Evolutionary conservation across 2,113 vertebrate genomes (phyloP).

Genomic region (Nerophis ophidion): DNA sequence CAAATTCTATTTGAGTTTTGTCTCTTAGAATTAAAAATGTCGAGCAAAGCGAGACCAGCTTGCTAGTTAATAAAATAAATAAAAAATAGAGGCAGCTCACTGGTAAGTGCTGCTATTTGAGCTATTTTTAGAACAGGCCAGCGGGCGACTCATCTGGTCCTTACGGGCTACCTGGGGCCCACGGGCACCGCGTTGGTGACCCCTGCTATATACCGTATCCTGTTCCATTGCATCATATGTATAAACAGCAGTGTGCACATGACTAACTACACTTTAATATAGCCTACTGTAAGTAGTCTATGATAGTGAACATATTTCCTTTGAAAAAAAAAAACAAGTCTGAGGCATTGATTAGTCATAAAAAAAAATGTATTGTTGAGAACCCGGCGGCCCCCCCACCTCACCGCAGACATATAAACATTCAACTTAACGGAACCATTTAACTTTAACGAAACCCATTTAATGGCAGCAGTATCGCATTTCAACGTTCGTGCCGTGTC

Average conservation of each 20-base stretch:
- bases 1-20: too few relatives aligned
- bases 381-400: background rate
- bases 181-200: too few relatives aligned
- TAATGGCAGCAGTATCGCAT: conserved; percentile 17
- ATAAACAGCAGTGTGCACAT: background rate
- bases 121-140: too few relatives aligned
- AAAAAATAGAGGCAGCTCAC: too few relatives aligned
- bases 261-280: background rate
- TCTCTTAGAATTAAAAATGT: too few relatives aligned
- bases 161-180: too few relatives aligned
- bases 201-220: conserved; percentile 4
- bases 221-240: background rate
- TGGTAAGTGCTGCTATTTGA: too few relatives aligned
- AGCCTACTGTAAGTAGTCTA: background rate
- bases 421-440: background rate
- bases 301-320: background rate
- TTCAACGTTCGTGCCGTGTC: too few relatives aligned
- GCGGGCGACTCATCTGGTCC: too few relatives aligned
- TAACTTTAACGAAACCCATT: background rate
- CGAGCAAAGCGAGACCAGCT: too few relatives aligned
- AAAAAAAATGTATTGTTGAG: conserved; percentile 45
- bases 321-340: background rate
- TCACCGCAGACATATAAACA: conserved; percentile 12
- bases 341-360: background rate
- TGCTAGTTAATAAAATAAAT: too few relatives aligned